Conservation (phyloP, 2,113 vertebrate genomes). For the Trogon melanurus region DNA sequence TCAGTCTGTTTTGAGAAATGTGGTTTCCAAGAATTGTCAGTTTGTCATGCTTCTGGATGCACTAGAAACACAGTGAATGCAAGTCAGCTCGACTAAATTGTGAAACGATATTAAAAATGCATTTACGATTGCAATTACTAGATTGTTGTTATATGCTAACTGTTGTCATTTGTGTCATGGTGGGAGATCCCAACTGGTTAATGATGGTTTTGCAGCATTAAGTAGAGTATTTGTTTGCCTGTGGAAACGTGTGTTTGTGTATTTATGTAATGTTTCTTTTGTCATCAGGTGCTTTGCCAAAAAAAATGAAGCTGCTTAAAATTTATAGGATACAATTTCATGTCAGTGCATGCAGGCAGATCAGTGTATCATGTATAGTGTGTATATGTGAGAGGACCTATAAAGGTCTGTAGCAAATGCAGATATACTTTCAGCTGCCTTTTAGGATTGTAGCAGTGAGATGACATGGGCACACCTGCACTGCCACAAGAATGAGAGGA, state of each 20-base stretch:
- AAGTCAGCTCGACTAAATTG: conserved; percentile 3
- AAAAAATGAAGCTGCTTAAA: not conserved
- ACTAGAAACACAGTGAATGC: conserved; percentile 20
- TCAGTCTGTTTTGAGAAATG: conserved; percentile 50
- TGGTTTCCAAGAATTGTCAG: conserved; percentile 64
- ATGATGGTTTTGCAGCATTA: conserved; percentile 4
- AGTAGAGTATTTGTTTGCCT: conserved; percentile 30
- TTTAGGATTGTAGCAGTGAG: not conserved
- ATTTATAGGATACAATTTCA: not conserved
- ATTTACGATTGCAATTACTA: conserved; percentile 35
- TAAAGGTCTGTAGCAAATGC: not conserved
- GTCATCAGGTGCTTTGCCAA: conserved; percentile 40
- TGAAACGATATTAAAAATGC: conserved; percentile 25
- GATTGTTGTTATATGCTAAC: not conserved
- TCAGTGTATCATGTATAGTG: not conserved
- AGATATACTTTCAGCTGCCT: not conserved
- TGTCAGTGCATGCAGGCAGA: not conserved
- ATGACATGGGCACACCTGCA: not conserved
- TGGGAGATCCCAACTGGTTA: conserved; percentile 40
- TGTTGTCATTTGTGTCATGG: not conserved
- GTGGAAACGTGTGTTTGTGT: conserved; percentile 21
- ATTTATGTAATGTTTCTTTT: not conserved
- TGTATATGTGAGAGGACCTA: not conserved
- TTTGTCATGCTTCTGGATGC: conserved; percentile 66
- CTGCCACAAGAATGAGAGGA: not conserved